Evolutionary conservation across 1,140 invertebrate genomes (phyloP).

Genomic region (Bacillus rossius): DNA sequence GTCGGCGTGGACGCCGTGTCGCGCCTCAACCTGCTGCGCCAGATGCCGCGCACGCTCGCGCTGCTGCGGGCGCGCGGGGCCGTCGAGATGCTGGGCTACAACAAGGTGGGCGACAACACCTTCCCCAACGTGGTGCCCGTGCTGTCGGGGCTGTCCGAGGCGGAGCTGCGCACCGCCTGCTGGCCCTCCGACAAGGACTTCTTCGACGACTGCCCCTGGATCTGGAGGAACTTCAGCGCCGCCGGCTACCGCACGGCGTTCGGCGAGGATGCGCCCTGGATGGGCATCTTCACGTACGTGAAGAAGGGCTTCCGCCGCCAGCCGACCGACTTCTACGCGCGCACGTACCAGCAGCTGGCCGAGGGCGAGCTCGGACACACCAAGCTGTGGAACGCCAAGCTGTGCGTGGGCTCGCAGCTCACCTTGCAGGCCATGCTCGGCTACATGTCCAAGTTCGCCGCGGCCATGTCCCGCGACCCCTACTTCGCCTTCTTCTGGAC

Average conservation of each 20-base stretch:
- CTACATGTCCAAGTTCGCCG: slow-evolving; percentile 24
- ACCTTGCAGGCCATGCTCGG: slow-evolving; percentile 32
- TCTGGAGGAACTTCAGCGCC: slow-evolving; percentile 50
- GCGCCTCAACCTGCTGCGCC: slow-evolving; percentile 73
- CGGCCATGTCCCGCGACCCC: slow-evolving; percentile 13
- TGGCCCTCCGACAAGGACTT: slow-evolving; percentile 41
- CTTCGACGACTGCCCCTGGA: slow-evolving; percentile 53
- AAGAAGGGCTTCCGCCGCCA: slow-evolving; percentile 48
- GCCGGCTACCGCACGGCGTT: slow-evolving; percentile 49
- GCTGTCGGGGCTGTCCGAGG: slow-evolving; percentile 56
- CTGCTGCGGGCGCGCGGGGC: slow-evolving; percentile 47
- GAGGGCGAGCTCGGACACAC: slow-evolving; percentile 46
- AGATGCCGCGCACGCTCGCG: slow-evolving; percentile 65
- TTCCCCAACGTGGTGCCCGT: slow-evolving; percentile 75
- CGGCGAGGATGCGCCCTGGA: slow-evolving; percentile 50
- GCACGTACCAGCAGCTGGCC: slow-evolving; percentile 43
- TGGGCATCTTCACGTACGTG: slow-evolving; percentile 52
- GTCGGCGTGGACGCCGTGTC: slow-evolving; percentile 86
- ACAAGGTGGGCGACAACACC: slow-evolving; percentile 79
- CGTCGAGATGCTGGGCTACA: slow-evolving; percentile 70
- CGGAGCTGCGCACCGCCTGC: slow-evolving; percentile 55
- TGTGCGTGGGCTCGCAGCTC: slow-evolving; percentile 47
- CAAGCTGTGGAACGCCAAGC: slow-evolving; percentile 43
- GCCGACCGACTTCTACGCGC: slow-evolving; percentile 54
- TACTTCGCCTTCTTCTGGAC: slow-evolving; percentile 49